Percentiles rank a stretch among this genome's conserved stretches.
phyloP scores from a whole-genome alignment of 2,797 vertebrate species.

The Amphiprion clarkii region DNA sequence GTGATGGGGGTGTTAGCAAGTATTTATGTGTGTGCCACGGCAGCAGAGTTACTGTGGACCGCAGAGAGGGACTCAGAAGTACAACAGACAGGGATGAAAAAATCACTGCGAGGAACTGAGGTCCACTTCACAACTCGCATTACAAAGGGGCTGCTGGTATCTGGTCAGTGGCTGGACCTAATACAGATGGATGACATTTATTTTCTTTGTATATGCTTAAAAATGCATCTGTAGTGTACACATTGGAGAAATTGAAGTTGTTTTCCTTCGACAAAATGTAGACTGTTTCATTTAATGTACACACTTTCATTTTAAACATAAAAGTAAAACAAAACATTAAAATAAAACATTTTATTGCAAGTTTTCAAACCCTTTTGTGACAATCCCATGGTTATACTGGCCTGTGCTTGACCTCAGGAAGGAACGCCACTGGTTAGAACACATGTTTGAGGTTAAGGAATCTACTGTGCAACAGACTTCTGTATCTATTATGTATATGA shows the following conservation, averaged over 20 bases:
- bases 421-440: not conserved
- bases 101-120: not conserved
- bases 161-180: not conserved
- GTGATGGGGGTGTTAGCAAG: conserved; percentile 36
- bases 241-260: not conserved
- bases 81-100: not conserved
- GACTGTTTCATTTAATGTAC: not conserved
- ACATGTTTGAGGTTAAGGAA: conserved; percentile 2
- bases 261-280: not conserved
- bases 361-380: not conserved
- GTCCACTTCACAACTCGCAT: conserved; percentile 8
- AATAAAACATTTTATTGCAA: no score
- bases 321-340: no score
- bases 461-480: conserved; percentile 11
- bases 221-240: not conserved
- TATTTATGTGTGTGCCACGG: conserved; percentile 48
- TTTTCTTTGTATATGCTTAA: not conserved
- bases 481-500: not conserved
- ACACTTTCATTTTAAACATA: not conserved
- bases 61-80: not conserved
- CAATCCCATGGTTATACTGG: not conserved
- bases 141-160: not conserved
- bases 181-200: not conserved
- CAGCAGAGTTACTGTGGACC: conserved; percentile 23
- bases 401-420: conserved; percentile 2